Evolutionary conservation across 2,797 vertebrate genomes (phyloP).

Genomic region (Danio albolineatus): DNA sequence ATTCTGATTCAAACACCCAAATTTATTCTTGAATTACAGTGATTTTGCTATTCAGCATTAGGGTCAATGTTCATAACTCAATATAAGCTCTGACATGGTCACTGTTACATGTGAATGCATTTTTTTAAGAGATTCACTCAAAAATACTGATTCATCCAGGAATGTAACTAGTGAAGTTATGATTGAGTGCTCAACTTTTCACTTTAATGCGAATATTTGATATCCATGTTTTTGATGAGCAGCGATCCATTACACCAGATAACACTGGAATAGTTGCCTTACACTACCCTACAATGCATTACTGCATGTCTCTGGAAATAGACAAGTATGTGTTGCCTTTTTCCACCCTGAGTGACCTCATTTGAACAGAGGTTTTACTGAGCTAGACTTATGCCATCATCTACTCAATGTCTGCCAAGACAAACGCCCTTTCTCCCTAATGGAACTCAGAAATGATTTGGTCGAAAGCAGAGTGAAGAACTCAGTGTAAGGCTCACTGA

Average conservation of each 20-base stretch:
- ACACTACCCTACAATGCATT: conserved; percentile 33
- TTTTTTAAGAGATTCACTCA: no score
- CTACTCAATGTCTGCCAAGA: conserved; percentile 43
- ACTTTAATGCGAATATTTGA: background rate
- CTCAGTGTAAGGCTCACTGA: conserved; percentile 15
- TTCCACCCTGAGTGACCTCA: conserved; percentile 63
- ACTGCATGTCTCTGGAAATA: conserved; percentile 54
- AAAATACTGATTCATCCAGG: no score
- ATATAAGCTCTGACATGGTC: no score
- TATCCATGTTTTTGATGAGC: background rate
- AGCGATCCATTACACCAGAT: background rate
- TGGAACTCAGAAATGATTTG: conserved; percentile 46
- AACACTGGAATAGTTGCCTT: conserved; percentile 28
- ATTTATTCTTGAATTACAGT: no score
- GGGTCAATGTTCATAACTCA: no score
- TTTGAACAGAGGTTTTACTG: conserved; percentile 55
- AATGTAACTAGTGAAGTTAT: no score
- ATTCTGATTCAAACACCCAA: no score
- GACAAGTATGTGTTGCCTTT: conserved; percentile 58
- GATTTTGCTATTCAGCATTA: no score
- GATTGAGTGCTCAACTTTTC: background rate
- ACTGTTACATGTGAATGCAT: no score
- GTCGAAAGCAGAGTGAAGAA: conserved; percentile 31
- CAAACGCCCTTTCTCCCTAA: conserved; percentile 58
- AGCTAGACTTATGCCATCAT: conserved; percentile 54